A percentile compares a stretch with the other conserved stretches of the same genome.
These are phyloP conservation scores for Platichthys flesus DNA, from an alignment of 2,113 vertebrate species.

Conservation along the genomic window DNA sequence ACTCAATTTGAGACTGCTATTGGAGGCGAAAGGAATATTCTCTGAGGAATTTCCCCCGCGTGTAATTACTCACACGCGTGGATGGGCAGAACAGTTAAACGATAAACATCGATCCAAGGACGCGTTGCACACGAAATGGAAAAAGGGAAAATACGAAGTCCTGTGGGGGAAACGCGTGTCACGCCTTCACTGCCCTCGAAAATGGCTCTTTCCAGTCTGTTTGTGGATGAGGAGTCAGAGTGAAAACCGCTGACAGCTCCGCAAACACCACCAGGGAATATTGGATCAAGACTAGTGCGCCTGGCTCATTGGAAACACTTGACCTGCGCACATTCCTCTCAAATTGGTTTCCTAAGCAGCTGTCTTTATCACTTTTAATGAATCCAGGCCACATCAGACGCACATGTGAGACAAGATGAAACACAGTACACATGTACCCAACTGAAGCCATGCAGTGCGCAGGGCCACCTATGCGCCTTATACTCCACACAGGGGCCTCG, in stretches of 20 bases:
- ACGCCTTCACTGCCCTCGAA: slow-evolving; percentile 17
- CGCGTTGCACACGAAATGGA: slow-evolving; percentile 26
- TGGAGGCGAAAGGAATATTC: slow-evolving; percentile 11
- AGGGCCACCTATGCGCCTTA: slow-evolving; percentile 42
- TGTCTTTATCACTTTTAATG: neutral
- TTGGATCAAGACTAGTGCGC: neutral
- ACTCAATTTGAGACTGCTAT: slow-evolving; percentile 48
- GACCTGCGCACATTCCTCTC: neutral
- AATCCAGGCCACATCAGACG: neutral
- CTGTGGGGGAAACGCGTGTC: slow-evolving; percentile 21
- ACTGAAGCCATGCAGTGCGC: slow-evolving; percentile 1
- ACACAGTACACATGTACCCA: neutral
- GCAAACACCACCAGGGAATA: slow-evolving; percentile 6
- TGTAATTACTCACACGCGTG: slow-evolving; percentile 59
- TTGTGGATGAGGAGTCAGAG: slow-evolving; percentile 5
- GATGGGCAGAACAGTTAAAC: slow-evolving; percentile 50
- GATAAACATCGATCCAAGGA: slow-evolving; percentile 66
- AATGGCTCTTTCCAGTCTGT: slow-evolving; percentile 29
- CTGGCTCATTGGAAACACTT: slow-evolving; percentile 11
- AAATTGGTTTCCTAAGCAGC: neutral
- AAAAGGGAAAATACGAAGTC: slow-evolving; percentile 15
- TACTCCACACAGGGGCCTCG: slow-evolving; percentile 51
- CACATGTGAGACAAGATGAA: neutral
- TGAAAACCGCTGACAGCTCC: slow-evolving; percentile 51
- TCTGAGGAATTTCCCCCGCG: slow-evolving; percentile 32